phyloP scores from a whole-genome alignment of 2,888 invertebrate genomes.

The Nudaria mundana region DNA sequence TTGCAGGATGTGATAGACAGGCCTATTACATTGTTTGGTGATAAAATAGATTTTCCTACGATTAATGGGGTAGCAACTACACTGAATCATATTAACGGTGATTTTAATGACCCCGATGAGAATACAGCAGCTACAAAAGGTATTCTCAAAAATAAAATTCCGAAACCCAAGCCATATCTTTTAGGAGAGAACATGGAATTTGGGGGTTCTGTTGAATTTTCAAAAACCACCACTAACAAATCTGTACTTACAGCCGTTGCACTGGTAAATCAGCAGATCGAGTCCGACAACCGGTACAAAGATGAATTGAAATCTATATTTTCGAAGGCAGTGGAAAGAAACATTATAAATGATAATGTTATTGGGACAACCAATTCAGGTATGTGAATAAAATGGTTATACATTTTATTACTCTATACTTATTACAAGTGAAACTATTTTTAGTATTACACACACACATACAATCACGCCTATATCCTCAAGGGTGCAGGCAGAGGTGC shows the following conservation, averaged over 20 bases:
- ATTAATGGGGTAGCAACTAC: conserved; percentile 32
- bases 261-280: conserved; percentile 63
- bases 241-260: conserved; percentile 55
- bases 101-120: conserved; percentile 69
- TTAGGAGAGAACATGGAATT: conserved; percentile 84
- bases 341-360: conserved; percentile 34
- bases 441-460: no score
- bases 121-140: conserved; percentile 83
- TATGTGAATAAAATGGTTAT: conserved; percentile 15
- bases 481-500: no score
- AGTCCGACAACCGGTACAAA: conserved; percentile 45
- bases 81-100: conserved; percentile 37
- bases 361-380: conserved; percentile 57
- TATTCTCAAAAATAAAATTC: conserved; percentile 87
- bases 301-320: conserved; percentile 40
- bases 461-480: no score
- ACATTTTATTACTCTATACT: background rate
- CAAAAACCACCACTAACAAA: conserved; percentile 34
- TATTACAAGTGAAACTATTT: no score
- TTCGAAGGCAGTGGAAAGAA: conserved; percentile 35
- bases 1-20: conserved; percentile 65
- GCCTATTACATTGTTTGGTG: conserved; percentile 85
- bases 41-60: conserved; percentile 49
- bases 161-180: conserved; percentile 88
- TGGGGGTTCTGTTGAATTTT: conserved; percentile 46